Base-by-base conservation (phyloP, 2,888 invertebrate species). In the Autographa pulchrina region DNA sequence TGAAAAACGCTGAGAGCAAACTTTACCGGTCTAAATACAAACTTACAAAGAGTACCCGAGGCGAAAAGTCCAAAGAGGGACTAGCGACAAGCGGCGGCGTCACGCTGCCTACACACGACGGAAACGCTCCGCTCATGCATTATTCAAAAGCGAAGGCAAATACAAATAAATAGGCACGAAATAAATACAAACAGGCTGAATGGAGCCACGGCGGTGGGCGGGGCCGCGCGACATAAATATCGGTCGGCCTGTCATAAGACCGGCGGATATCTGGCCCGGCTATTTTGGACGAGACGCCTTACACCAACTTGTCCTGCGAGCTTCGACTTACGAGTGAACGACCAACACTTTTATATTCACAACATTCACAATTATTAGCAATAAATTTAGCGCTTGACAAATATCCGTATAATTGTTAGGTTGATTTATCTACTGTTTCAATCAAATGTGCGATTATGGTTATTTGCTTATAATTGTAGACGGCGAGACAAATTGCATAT, bases 111-210 rank as follows among this genome's bases (percentile, higher is more conserved):
- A 95, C 95, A 94, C 95, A 94, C 95, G 93, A 91, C 94, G 95
- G 95, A 95, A 94, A 95, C 93, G 92, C 90, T 93, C 88, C 88
- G 93, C 93, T 94, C 95, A 95, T 96, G 93, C 92, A 95, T 96
- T 92, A 96, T 96, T 96, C 95, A 96, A 93, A 94, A 89, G 90
- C 92, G 86, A 93, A 93, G 91, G 91, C 94, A 94, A 95, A 95
- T 95, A 96, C 95, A 95, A 96, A 95, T 96, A 96, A 95, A 96
- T 95, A 94, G 95, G 92, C 94, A 93, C 92, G 92, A 92, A 95
- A 95, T 95, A 96, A 95, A 95, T 95, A 95, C 94, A 95, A 95
- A 95, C 94, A 93, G 94, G 92, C 94, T 93, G 95, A 95, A 95
- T 94, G 95, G 93, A 93, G 94, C 93, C 93, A 89, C 92, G 92